A percentile compares a stretch with the other conserved stretches of the same genome.
Conservation (phyloP, 2,888 invertebrate genomes). For the Drosophila paracracens region DNA sequence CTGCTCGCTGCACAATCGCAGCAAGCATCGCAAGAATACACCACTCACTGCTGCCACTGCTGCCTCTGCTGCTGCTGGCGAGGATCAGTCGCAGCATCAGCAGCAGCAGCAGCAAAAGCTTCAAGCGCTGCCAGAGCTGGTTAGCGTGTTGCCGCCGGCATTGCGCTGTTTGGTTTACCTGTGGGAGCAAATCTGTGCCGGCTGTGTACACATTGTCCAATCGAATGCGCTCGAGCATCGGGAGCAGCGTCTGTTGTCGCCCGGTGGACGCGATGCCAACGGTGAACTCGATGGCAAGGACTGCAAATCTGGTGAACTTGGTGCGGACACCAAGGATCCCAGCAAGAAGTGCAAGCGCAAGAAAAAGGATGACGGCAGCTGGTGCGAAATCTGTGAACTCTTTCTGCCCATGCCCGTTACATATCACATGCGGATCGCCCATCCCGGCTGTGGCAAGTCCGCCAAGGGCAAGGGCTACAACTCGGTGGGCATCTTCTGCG, state of each 20-base stretch:
- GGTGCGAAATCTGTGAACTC: constrained; percentile 95
- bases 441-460: constrained; percentile 95
- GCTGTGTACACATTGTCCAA: constrained; percentile 88
- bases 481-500: constrained; percentile 94
- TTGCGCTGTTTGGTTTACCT: constrained; percentile 93
- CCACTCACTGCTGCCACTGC: neutral
- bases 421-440: constrained; percentile 95
- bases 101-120: constrained; percentile 79
- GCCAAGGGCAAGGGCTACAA: constrained; percentile 96
- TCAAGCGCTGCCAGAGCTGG: constrained; percentile 85
- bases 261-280: constrained; percentile 59
- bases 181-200: constrained; percentile 94
- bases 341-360: constrained; percentile 81
- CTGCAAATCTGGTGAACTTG: constrained; percentile 38
- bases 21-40: constrained; percentile 86
- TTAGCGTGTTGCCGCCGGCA: constrained; percentile 93
- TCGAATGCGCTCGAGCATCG: constrained; percentile 82
- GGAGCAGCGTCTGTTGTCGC: constrained; percentile 74
- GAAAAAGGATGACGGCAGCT: constrained; percentile 85
- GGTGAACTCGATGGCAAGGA: constrained; percentile 67
- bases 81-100: constrained; percentile 41
- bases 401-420: constrained; percentile 91
- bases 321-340: constrained; percentile 79
- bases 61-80: constrained; percentile 14
- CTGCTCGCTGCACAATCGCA: constrained; percentile 91